Evolutionary conservation across 2,888 invertebrate species (phyloP), one percentile per base, ranked within the genome.

Genomic region (Ochropleura plecta): DNA sequence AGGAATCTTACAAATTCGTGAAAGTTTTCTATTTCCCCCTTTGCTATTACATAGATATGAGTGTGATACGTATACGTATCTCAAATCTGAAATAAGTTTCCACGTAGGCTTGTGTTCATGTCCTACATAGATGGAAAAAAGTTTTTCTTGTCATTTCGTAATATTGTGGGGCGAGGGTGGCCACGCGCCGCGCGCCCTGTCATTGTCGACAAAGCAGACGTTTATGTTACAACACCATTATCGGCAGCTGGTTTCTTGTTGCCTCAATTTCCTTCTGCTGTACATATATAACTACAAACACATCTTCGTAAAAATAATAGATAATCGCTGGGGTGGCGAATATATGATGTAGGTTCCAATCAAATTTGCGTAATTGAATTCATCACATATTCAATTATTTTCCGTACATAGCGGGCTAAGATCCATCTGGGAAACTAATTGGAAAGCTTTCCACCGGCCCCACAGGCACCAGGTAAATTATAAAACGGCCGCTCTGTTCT

Each of bases 211-310:
- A 78, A 79, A 84, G 73, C 86, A 83, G 74, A 77, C 84, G 82
- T 79, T 85, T 88, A 88, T 79, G 82, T 86, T 83, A 85, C 86
- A 84, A 80, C 86, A 78, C 84, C 86, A 88, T 91, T 90, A 89
- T 90, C 83, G 79, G 76, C 91, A 90, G 86, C 90, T 84, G 90
- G 84, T 85, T 87, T 84, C 84, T 84, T 76, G 65, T 77, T 71
- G 66, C 81, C 79, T 82, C 83, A 81, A 83, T 84, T 84, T 87
- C 66, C 78, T 79, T 57, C 69, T 70, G 51, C 68, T 79, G 70
- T 63, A 65, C 3, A 49, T 70, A 49, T 70, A 20, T 42, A 55
- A 10, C 2, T 20, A 14, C 4, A 4, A 42, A 57, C 14, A 66
- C 14, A 53, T 51, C 40, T 64, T 10, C 18, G 10, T 20, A 42